These are phyloP conservation scores for Erethizon dorsatum DNA, from an alignment of 2,797 vertebrate species.

Conservation along the genomic window DNA sequence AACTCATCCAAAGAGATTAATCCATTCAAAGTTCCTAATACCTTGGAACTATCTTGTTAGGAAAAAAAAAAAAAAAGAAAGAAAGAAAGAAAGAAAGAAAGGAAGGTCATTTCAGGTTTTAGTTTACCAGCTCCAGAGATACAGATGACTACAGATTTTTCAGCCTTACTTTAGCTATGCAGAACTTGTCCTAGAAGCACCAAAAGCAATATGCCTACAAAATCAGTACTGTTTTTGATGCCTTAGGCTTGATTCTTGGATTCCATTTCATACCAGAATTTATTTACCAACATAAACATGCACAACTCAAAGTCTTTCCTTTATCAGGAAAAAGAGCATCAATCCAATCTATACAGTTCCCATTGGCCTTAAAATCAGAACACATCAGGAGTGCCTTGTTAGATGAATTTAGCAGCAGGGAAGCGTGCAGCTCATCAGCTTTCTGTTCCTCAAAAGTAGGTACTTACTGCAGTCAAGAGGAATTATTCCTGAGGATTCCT, in stretches of 20 bases:
- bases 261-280: slow-evolving; percentile 80
- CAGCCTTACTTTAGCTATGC: slow-evolving; percentile 25
- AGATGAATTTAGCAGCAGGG: slow-evolving; percentile 92
- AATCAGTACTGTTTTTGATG: slow-evolving; percentile 69
- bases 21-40: slow-evolving; percentile 34
- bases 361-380: slow-evolving; percentile 89
- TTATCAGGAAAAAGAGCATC: slow-evolving; percentile 83
- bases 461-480: slow-evolving; percentile 90
- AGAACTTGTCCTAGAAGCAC: slow-evolving; percentile 58
- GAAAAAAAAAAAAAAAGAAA: not conserved
- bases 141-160: slow-evolving; percentile 43
- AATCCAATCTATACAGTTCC: slow-evolving; percentile 86
- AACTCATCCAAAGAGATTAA: slow-evolving; percentile 55
- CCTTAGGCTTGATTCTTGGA: slow-evolving; percentile 70
- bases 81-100: not conserved
- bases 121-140: slow-evolving; percentile 14
- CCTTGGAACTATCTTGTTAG: slow-evolving; percentile 51
- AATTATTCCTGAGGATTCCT: slow-evolving; percentile 89
- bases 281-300: slow-evolving; percentile 81
- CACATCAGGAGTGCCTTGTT: slow-evolving; percentile 89
- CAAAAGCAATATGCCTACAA: slow-evolving; percentile 47
- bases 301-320: slow-evolving; percentile 81
- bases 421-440: slow-evolving; percentile 90
- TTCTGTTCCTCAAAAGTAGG: slow-evolving; percentile 89
- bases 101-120: slow-evolving; percentile 57